phyloP scores from a whole-genome alignment of 2,888 invertebrate species.

The Argyresthia albistria region DNA sequence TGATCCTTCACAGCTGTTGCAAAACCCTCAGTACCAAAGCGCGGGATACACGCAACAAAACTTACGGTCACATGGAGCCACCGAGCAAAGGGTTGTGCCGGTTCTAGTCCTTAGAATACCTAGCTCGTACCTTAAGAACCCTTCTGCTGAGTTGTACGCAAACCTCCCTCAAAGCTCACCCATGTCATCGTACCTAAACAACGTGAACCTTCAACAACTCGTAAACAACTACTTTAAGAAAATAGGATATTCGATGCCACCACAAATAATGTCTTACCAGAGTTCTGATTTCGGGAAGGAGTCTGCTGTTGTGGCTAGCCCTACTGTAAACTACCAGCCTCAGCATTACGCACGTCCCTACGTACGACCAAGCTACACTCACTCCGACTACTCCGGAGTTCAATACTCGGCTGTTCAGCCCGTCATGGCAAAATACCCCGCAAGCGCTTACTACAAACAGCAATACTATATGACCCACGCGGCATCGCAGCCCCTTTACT shows the following conservation, averaged over 20 bases:
- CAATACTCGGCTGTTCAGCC: constrained; percentile 63
- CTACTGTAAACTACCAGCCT: constrained; percentile 25
- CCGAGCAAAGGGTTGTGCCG: constrained; percentile 61
- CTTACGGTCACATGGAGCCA: constrained; percentile 44
- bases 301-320: constrained; percentile 15
- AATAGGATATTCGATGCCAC: constrained; percentile 51
- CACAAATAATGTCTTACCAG: constrained; percentile 48
- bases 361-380: constrained; percentile 51
- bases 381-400: constrained; percentile 53
- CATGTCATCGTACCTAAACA: constrained; percentile 64
- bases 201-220: constrained; percentile 67
- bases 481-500: constrained; percentile 40
- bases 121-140: constrained; percentile 67
- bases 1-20: constrained; percentile 50
- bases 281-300: constrained; percentile 21
- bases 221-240: constrained; percentile 67
- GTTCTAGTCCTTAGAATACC: constrained; percentile 72
- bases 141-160: constrained; percentile 65
- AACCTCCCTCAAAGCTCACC: constrained; percentile 70
- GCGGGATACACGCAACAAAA: constrained; percentile 62
- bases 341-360: constrained; percentile 52
- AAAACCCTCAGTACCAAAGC: constrained; percentile 59
- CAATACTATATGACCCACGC: constrained; percentile 29
- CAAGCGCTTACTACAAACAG: constrained; percentile 13
- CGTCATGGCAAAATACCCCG: constrained; percentile 59